Base-by-base conservation (phyloP, 2,888 invertebrate genomes). In the Pharmacophagus antenor region DNA sequence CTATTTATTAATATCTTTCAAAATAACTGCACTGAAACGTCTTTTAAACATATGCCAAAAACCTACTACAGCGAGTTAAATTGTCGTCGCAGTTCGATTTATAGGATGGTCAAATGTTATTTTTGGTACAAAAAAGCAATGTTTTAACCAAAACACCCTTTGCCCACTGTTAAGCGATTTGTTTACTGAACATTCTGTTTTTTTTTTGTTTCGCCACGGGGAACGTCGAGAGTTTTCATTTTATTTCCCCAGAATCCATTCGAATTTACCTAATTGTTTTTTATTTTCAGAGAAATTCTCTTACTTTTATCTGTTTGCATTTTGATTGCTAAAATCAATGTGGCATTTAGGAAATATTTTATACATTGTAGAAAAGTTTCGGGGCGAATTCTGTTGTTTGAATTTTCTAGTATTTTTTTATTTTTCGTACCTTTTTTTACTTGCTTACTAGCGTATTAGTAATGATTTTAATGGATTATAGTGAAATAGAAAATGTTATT, bases 281-380 rank as follows among this genome's bases (percentile, higher is more conserved):
- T 31, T 31, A 15, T 31, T 31, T 31, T 31, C 10, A 10, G 31
- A 10, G 31, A 31, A 31, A 12, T 15, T 3, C 31, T 8, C 31
- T 12, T 31, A 10, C 12, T 18, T 50, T 18, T 12, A 8, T 10
- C 17, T 7, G 2, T 23, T 44, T 44, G 22, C 7, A 18, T 42
- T 53, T 41, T 21, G 21, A 51, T n/a, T 51, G 21, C 8, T 21
- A 18, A 37, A 51, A 51, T 37, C n/a, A 25, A 22, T 20, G 3
- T 18, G 2, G n/a, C 20, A 22, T 20, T 37, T 37, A n/a, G 21
- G n/a, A 37, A 22, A 51, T 15, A 22, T 51, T 42, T 17, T 10
- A 27, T 27, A 7, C n/a, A 2, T 41, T n/a, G 3, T 17, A 2
- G 17, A 7, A 42, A 42, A 1, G 7, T n/a, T 10, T 31, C 15